Evolutionary conservation across 2,113 vertebrate species (phyloP), one percentile per base, ranked within the genome.

Genomic region (Fregata magnificens): DNA sequence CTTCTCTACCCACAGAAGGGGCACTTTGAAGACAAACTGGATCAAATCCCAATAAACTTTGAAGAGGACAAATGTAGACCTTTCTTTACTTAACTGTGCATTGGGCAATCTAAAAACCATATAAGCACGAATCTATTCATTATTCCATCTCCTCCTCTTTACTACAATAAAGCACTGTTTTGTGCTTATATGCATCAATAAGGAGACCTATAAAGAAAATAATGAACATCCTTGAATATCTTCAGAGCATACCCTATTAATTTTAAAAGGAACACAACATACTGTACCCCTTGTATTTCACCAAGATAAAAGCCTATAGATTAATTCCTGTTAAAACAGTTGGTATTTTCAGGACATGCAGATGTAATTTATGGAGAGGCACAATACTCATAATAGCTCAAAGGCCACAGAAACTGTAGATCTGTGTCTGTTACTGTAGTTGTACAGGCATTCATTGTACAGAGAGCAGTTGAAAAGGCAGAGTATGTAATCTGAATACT

Each of bases 341-440:
- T 97, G 96, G 95, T 96, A 96, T 93, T 97, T 97, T 97, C 88
- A 95, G 93, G 90, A 74, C 88, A 83, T 67, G 96, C 91, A 94
- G 93, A 93, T 96, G 86, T 95, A 92, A 95, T 97, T 97, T 96
- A 97, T 93, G 93, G 91, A 93, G 87, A 97, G 89, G 92, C 95
- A 96, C 73, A 98, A 97, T 95, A 89, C 93, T 95, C 94, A 93
- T 95, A 97, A 95, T 94, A 89, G 95, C 84, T 90, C 82, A 93
- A 91, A 97, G 91, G 91, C 95, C 95, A 96, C 94, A 97, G 96
- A 98, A 98, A 96, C 94, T 94, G 93, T 97, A 96, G 96, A 92
- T 98, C 97, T 98, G 98, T 98, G 98, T 98, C 97, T 98, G 97
- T 94, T 96, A 97, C 97, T 98, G 76, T 97, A 97, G 97, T 98